phyloP scores from a whole-genome alignment of 2,797 vertebrate genomes.

The Pipistrellus pipistrellus region DNA sequence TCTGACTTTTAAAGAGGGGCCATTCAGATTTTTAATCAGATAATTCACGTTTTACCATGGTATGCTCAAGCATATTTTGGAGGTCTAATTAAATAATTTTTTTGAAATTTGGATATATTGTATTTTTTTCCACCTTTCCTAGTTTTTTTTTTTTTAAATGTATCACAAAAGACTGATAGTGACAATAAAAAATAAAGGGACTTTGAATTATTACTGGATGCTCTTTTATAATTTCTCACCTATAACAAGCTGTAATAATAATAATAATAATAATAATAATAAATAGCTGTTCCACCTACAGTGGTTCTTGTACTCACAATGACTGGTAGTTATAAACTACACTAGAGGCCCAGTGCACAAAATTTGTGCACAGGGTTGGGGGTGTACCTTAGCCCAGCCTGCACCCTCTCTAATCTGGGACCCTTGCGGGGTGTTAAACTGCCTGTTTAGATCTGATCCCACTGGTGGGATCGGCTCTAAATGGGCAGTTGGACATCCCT shows the following conservation, averaged over 20 bases:
- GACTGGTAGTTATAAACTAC: not conserved
- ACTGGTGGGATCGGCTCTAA: too few relatives aligned
- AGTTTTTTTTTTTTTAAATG: not conserved
- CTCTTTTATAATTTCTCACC: not conserved
- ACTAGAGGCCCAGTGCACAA: too few relatives aligned
- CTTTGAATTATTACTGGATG: not conserved
- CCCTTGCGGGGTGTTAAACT: too few relatives aligned
- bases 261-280: too few relatives aligned
- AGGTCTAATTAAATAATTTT: not conserved
- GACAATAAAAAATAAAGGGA: not conserved
- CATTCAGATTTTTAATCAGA: conserved; percentile 46
- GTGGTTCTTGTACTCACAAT: not conserved
- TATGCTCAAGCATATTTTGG: conserved; percentile 17
- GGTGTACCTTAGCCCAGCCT: too few relatives aligned
- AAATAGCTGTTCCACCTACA: not conserved
- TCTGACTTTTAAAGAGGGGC: conserved; percentile 14
- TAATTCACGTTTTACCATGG: not conserved
- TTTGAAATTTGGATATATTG: not conserved
- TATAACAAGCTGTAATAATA: not conserved
- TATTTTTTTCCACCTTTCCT: conserved; percentile 16
- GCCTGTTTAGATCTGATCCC: too few relatives aligned
- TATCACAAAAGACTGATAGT: conserved; percentile 31
- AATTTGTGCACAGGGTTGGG: too few relatives aligned
- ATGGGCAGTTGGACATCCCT: too few relatives aligned
- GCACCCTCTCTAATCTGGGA: too few relatives aligned